Conservation (phyloP, 2,797 vertebrate genomes). For the Acipenser transmontanus region DNA sequence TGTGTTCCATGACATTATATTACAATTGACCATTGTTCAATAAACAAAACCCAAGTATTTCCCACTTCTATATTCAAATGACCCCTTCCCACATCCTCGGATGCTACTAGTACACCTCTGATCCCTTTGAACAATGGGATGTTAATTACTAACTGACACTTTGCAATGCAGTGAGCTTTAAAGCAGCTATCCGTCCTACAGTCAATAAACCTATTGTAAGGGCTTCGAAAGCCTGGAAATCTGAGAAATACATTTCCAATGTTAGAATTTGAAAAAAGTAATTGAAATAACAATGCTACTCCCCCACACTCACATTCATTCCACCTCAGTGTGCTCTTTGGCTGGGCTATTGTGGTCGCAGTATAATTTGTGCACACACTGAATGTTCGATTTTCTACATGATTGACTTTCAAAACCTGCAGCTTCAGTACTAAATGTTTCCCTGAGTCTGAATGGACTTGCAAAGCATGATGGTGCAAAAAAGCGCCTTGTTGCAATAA, state of each 20-base stretch:
- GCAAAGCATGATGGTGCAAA: constrained; percentile 48
- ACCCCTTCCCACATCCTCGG: constrained; percentile 26
- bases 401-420: constrained; percentile 67
- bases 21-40: not conserved
- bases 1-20: too few relatives aligned
- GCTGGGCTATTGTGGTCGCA: constrained; percentile 41
- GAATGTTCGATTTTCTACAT: constrained; percentile 71
- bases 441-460: constrained; percentile 61
- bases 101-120: constrained; percentile 35
- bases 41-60: not conserved
- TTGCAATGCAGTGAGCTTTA: constrained; percentile 30
- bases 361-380: constrained; percentile 61
- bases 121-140: constrained; percentile 35
- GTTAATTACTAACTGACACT: constrained; percentile 50
- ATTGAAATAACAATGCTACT: constrained; percentile 52
- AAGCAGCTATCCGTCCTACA: constrained; percentile 46
- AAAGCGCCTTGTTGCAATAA: constrained; percentile 51
- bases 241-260: constrained; percentile 56
- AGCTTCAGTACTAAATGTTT: constrained; percentile 73
- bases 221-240: constrained; percentile 55
- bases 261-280: constrained; percentile 53
- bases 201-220: constrained; percentile 46
- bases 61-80: not conserved
- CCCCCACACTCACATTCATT: constrained; percentile 60
- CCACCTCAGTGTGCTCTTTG: constrained; percentile 60